Evolutionary conservation across 2,888 invertebrate genomes (phyloP).

Genomic region (Agonum fuliginosum): DNA sequence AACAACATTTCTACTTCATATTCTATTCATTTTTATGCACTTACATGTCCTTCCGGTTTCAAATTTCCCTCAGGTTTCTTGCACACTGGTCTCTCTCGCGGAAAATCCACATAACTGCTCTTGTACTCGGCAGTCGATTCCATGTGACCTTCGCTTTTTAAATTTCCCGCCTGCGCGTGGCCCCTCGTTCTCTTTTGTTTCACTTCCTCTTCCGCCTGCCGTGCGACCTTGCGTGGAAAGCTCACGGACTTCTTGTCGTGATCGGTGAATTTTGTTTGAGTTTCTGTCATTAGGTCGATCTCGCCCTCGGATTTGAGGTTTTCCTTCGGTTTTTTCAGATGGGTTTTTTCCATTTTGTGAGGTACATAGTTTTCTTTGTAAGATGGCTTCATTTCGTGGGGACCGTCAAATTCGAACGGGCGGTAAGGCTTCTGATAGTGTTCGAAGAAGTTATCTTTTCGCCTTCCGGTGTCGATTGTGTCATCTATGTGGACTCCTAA

Average conservation of each 20-base stretch:
- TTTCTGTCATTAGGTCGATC: conserved; percentile 64
- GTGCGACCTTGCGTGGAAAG: conserved; percentile 53
- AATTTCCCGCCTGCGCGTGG: conserved; percentile 60
- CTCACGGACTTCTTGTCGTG: conserved; percentile 69
- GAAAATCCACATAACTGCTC: conserved; percentile 72
- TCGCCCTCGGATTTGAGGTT: conserved; percentile 65
- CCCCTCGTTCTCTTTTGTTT: conserved; percentile 62
- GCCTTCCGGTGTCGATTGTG: conserved; percentile 70
- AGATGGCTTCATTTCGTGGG: conserved; percentile 63
- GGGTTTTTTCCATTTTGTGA: conserved; percentile 61
- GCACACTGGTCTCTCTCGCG: conserved; percentile 72
- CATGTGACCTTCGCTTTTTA: conserved; percentile 66
- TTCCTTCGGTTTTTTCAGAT: conserved; percentile 64
- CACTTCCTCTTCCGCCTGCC: conserved; percentile 51
- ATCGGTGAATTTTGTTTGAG: conserved; percentile 64
- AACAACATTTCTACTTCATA: neutral
- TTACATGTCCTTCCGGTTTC: conserved; percentile 67
- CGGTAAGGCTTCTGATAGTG: conserved; percentile 68
- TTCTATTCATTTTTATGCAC: too few species aligned
- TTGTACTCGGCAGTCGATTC: conserved; percentile 67
- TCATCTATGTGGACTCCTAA: conserved; percentile 70
- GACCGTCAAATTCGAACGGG: conserved; percentile 61
- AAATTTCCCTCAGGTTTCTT: conserved; percentile 69
- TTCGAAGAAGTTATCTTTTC: conserved; percentile 72
- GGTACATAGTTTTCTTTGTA: conserved; percentile 69